Percentiles rank a stretch among this genome's conserved stretches.
Conservation (phyloP, 2,113 vertebrate species). For the Bujurquina vittata region DNA sequence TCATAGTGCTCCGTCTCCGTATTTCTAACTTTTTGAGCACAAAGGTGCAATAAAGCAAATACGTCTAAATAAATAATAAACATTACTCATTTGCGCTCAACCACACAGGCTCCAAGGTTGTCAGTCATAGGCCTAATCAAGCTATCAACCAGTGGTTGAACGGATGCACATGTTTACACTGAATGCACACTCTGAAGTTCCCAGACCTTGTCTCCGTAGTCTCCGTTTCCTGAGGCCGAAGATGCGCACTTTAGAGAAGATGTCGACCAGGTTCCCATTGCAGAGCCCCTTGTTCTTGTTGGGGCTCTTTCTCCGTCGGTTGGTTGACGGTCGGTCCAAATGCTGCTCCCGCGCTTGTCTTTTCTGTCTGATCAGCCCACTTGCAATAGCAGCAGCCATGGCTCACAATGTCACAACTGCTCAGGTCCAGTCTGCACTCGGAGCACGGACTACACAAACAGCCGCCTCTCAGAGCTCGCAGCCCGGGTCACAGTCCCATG, state of each 20-base stretch:
- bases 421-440: constrained; percentile 72
- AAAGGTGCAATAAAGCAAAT: background rate
- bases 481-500: constrained; percentile 80
- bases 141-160: constrained; percentile 33
- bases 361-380: constrained; percentile 98
- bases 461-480: constrained; percentile 76
- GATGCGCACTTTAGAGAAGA: constrained; percentile 99
- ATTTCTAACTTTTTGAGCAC: constrained; percentile 32
- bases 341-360: constrained; percentile 97
- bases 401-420: constrained; percentile 76
- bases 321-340: constrained; percentile 91
- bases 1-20: background rate
- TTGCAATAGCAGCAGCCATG: constrained; percentile 98
- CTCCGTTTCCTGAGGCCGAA: constrained; percentile 98
- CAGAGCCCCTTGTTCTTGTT: constrained; percentile 97
- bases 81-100: background rate
- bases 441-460: constrained; percentile 76
- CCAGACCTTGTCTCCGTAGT: constrained; percentile 96
- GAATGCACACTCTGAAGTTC: constrained; percentile 63
- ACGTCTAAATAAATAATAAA: background rate
- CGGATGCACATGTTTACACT: constrained; percentile 29
- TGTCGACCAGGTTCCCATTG: constrained; percentile 98
- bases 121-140: background rate
- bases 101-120: background rate
- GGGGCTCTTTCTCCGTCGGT: constrained; percentile 95